phyloP scores from a whole-genome alignment of 2,113 vertebrate genomes.

The Takifugu flavidus region DNA sequence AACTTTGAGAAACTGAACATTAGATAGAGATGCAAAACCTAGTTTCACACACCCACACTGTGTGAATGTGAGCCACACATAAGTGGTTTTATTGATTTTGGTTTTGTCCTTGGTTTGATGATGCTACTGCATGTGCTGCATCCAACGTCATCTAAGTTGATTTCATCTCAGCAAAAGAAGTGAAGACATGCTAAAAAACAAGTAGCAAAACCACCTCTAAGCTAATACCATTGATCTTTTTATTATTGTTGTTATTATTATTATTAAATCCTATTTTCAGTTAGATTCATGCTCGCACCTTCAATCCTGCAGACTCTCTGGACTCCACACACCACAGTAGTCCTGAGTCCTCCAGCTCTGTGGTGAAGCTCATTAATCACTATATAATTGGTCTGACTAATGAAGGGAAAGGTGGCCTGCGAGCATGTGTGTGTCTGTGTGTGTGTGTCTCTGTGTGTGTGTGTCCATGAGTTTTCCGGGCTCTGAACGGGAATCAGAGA shows the following conservation, averaged over 20 bases:
- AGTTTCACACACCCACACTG: too few relatives aligned
- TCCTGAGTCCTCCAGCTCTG: slow-evolving; percentile 18
- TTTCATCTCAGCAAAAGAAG: too few relatives aligned
- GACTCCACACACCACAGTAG: too few relatives aligned
- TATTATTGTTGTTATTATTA: slow-evolving; percentile 12
- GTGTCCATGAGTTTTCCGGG: slow-evolving; percentile 5
- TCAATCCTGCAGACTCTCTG: too few relatives aligned
- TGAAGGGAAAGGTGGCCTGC: slow-evolving; percentile 29
- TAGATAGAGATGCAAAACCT: too few relatives aligned
- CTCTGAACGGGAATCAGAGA: slow-evolving; percentile 36
- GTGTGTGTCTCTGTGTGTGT: slow-evolving; percentile 9
- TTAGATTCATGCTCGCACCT: background rate
- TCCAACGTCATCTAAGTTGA: too few relatives aligned
- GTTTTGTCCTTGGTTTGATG: too few relatives aligned
- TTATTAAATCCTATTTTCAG: background rate
- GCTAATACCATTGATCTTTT: slow-evolving; percentile 25
- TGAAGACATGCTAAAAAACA: too few relatives aligned
- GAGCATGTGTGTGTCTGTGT: background rate
- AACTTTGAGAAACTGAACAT: too few relatives aligned
- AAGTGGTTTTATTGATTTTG: background rate
- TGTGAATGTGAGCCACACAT: too few relatives aligned
- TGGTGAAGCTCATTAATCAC: slow-evolving; percentile 58
- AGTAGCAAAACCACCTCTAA: too few relatives aligned
- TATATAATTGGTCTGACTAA: slow-evolving; percentile 59
- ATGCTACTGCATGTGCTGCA: too few relatives aligned